phyloP scores from a whole-genome alignment of 1,140 invertebrate genomes.

The Augochlora pura region DNA sequence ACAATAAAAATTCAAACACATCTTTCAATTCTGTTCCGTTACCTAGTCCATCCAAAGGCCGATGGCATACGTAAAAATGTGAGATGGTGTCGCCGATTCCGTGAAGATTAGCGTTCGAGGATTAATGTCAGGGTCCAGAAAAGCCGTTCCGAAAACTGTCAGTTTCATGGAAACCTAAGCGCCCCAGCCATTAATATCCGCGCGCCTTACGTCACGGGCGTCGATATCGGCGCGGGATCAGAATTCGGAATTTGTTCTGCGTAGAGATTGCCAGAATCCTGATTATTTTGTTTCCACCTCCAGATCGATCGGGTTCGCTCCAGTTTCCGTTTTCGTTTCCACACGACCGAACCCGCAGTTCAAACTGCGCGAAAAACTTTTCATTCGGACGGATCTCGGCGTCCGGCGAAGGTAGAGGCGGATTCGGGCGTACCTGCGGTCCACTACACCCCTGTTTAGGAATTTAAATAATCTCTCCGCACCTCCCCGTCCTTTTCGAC shows the following conservation, averaged over 20 bases:
- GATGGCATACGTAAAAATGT: no score
- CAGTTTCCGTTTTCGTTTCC: not conserved
- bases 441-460: not conserved
- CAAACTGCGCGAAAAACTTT: not conserved
- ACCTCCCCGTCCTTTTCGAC: no score
- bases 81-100: no score
- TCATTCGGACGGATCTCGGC: not conserved
- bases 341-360: not conserved
- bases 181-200: no score
- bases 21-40: no score
- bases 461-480: slow-evolving; percentile 50
- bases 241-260: slow-evolving; percentile 21
- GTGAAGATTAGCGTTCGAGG: no score
- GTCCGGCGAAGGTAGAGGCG: not conserved
- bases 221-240: not conserved
- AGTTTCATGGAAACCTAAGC: no score
- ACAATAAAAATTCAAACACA: no score
- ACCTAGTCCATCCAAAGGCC: no score
- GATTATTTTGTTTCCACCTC: not conserved
- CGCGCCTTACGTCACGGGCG: no score
- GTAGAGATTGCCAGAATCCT: not conserved
- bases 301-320: slow-evolving; percentile 11
- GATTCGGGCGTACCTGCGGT: not conserved
- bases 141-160: no score
- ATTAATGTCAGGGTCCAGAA: no score